These are phyloP conservation scores for Sebastes oblongus DNA, from an alignment of 2,797 vertebrate genomes.

Conservation along the genomic window DNA sequence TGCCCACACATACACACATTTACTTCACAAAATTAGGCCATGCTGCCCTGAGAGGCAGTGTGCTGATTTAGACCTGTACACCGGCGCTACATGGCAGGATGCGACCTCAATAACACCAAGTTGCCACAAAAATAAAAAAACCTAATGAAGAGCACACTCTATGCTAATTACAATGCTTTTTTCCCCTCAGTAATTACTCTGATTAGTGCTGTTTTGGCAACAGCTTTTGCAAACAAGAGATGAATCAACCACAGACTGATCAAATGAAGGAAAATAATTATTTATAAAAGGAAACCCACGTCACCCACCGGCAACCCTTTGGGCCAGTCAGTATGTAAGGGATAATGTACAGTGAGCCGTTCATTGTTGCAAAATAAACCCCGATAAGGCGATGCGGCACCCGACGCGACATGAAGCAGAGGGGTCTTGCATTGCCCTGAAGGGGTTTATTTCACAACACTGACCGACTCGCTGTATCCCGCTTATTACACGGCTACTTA, in stretches of 20 bases:
- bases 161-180: background rate
- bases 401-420: no score
- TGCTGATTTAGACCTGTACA: constrained; percentile 67
- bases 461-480: no score
- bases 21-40: constrained; percentile 70
- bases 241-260: background rate
- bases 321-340: background rate
- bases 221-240: background rate
- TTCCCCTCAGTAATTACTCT: background rate
- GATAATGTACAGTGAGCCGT: no score
- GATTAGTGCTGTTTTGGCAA: background rate
- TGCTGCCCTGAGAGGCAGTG: constrained; percentile 62
- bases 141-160: background rate
- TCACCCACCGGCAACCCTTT: background rate
- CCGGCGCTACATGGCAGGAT: constrained; percentile 34
- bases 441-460: no score
- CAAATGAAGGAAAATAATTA: background rate
- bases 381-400: no score
- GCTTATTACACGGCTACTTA: no score
- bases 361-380: no score
- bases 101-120: constrained; percentile 57
- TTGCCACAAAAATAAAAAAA: background rate
- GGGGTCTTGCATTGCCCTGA: no score
- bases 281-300: background rate
- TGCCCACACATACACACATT: constrained; percentile 68